A percentile compares a stretch with the other conserved stretches of the same genome.
phyloP scores from a whole-genome alignment of 1,140 invertebrate genomes.

The Trichonephila inaurata region DNA sequence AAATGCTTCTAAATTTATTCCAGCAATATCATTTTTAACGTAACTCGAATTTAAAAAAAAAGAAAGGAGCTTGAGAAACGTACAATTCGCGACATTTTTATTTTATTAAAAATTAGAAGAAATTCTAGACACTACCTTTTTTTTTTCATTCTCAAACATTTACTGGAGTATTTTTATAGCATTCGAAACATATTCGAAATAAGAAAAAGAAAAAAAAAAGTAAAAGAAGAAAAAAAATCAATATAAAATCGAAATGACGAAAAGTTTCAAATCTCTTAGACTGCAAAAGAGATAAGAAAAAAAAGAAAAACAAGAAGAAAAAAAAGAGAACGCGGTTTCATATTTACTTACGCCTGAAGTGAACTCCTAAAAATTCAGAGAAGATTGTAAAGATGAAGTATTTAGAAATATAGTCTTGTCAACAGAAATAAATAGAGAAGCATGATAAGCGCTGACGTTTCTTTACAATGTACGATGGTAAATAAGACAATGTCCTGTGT shows the following conservation, averaged over 20 bases:
- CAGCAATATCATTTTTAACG: too few relatives aligned
- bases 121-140: not conserved
- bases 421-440: constrained; percentile 29
- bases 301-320: not conserved
- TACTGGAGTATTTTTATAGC: not conserved
- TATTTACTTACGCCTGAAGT: not conserved
- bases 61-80: too few relatives aligned
- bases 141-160: not conserved
- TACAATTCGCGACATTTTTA: not conserved
- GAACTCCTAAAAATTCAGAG: constrained; percentile 8
- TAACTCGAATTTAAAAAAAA: too few relatives aligned
- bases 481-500: constrained; percentile 19
- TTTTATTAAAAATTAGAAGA: not conserved
- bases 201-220: not conserved
- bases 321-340: not conserved
- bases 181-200: not conserved
- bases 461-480: not conserved
- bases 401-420: constrained; percentile 13
- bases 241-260: not conserved
- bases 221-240: not conserved
- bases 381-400: not conserved
- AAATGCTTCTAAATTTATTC: too few relatives aligned
- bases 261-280: constrained; percentile 11
- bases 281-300: not conserved
- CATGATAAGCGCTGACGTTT: constrained; percentile 1